Evolutionary conservation across 2,888 invertebrate species (phyloP).

Genomic region (Ernsta delagoae): DNA sequence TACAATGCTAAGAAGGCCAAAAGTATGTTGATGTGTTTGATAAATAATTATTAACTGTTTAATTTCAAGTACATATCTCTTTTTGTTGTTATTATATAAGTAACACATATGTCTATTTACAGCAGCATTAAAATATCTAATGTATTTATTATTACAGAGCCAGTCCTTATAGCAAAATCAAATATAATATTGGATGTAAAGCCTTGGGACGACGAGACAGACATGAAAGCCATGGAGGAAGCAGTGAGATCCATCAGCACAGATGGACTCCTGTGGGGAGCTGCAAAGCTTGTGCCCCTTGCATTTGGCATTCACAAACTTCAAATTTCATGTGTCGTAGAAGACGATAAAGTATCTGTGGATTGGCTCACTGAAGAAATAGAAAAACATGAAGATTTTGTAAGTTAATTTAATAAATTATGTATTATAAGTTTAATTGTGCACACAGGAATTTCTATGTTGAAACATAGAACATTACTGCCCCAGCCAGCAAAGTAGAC

Average conservation of each 20-base stretch:
- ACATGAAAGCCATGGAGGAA: constrained; percentile 93
- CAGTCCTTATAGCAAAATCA: constrained; percentile 96
- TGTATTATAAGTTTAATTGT: no score
- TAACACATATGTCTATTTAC: no score
- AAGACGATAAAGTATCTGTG: constrained; percentile 97
- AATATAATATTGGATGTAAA: constrained; percentile 97
- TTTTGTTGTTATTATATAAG: no score
- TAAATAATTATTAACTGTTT: not conserved
- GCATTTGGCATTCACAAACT: constrained; percentile 97
- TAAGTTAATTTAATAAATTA: constrained; percentile 71
- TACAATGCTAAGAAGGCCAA: constrained; percentile 97
- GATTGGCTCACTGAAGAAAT: constrained; percentile 95
- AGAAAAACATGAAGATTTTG: constrained; percentile 92
- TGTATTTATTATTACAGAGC: constrained; percentile 83
- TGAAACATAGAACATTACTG: no score
- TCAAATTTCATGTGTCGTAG: constrained; percentile 96
- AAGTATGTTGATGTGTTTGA: constrained; percentile 80
- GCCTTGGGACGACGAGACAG: constrained; percentile 97
- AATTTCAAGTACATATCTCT: not conserved
- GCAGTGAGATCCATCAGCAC: constrained; percentile 90
- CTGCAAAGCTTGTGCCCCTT: constrained; percentile 94
- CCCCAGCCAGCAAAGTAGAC: no score
- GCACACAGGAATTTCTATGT: no score
- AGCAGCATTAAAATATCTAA: no score
- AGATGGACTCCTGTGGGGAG: constrained; percentile 98